Conservation (phyloP, 2,797 vertebrate genomes). For the Sebastes vulpes region DNA sequence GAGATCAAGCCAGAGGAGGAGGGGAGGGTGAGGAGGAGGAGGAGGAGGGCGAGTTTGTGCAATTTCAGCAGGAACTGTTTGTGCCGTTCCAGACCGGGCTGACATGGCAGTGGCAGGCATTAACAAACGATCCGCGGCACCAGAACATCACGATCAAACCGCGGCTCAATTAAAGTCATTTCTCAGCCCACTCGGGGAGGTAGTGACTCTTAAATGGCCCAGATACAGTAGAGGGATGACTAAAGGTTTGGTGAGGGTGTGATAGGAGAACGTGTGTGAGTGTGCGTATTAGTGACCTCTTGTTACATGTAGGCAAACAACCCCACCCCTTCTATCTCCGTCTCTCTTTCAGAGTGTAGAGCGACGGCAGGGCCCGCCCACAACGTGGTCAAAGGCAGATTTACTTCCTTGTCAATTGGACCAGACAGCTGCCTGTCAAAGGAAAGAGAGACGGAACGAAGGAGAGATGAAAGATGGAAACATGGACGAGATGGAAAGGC, state of each 20-base stretch:
- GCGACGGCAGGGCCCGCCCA: constrained; percentile 43
- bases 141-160: constrained; percentile 42
- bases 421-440: constrained; percentile 67
- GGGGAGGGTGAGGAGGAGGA: background rate
- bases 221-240: background rate
- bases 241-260: constrained; percentile 15
- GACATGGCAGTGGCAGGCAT: constrained; percentile 47
- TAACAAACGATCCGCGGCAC: constrained; percentile 46
- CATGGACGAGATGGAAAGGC: constrained; percentile 38
- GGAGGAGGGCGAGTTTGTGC: constrained; percentile 44
- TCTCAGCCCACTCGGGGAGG: background rate
- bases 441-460: constrained; percentile 27
- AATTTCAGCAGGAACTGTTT: constrained; percentile 67
- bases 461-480: constrained; percentile 52
- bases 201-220: constrained; percentile 2
- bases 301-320: constrained; percentile 50
- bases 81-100: constrained; percentile 52
- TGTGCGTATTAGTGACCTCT: constrained; percentile 22
- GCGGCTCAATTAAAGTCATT: constrained; percentile 42
- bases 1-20: background rate
- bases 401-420: constrained; percentile 58
- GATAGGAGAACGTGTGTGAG: background rate
- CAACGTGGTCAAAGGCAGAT: constrained; percentile 62
- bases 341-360: background rate
- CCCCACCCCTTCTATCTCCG: constrained; percentile 32